Base-by-base conservation (phyloP, 2,888 invertebrate genomes). In the Cylindroiulus punctatus region DNA sequence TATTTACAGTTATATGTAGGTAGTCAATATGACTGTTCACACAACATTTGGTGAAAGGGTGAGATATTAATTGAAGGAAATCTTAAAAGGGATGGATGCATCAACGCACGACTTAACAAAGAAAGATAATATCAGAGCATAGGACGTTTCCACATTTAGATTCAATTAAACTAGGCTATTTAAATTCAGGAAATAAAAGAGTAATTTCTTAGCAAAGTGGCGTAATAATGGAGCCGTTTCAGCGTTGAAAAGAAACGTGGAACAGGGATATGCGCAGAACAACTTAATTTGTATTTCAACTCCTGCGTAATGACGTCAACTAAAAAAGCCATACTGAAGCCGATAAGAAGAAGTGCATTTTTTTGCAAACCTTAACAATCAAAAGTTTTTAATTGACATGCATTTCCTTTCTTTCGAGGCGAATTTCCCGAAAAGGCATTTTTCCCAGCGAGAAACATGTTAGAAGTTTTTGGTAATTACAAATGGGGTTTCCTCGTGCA, bases 401-500 rank as follows among this genome's bases (percentile, higher is more conserved):
- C 65, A 65, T 22, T 65, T 65, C 65, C 65, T 22, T 26, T 65
- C 26, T 10, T 10, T 22, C 26, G 22, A 65, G 65, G 26, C 65
- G 65, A 65, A 7, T 22, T 26, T 65, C 26, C 65, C 22, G 12
- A 65, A 65, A 65, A 65, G 65, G 10, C 65, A 22, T 22, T 65
- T 57, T 57, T 22, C 47, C 26, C 22, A 65, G 26, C 22, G 65
- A 26, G 57, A 26, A 65, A 65, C 22, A 26, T 65, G 26, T 65
- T 65, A 10, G 8, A 65, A 65, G 65, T 65, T 65, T 65, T 12
- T 65, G 65, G 22, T 65, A 65, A 65, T 65, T 65, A 65, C 65
- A 65, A 65, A 65, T 65, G 26, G 65, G 26, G 26, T 26, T 65
- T 22, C 10, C 65, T 8, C 26, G 22, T 26, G 65, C 7, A 36